Evolutionary conservation across 2,797 vertebrate genomes (phyloP).

Genomic region (Cuniculus paca): DNA sequence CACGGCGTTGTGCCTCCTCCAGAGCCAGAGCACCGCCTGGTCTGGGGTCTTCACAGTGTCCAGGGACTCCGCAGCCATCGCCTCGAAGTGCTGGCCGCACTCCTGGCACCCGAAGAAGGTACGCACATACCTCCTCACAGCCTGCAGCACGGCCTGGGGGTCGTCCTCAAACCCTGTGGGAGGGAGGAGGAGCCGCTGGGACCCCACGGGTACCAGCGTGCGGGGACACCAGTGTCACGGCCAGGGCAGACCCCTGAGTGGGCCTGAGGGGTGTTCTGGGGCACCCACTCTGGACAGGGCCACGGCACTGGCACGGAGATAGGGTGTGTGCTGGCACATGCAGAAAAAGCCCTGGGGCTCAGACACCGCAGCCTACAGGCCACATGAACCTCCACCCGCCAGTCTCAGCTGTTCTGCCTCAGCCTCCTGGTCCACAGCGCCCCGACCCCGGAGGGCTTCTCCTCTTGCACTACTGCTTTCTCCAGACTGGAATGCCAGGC

Average conservation of each 20-base stretch:
- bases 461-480: not conserved
- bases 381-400: rapidly evolving
- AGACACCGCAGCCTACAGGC: rapidly evolving
- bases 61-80: slow-evolving; percentile 91
- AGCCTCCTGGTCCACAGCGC: not conserved
- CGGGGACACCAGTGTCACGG: not conserved
- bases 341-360: not conserved
- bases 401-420: not conserved
- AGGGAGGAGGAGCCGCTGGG: not conserved
- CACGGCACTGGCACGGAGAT: not conserved
- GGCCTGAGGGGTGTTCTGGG: not conserved
- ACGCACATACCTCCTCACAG: slow-evolving; percentile 92
- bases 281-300: not conserved
- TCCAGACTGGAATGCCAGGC: not conserved
- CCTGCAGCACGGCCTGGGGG: slow-evolving; percentile 91
- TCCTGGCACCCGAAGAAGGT: slow-evolving; percentile 96
- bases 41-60: slow-evolving; percentile 88
- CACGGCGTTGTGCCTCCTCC: slow-evolving; percentile 96
- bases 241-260: not conserved
- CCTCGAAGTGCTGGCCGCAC: slow-evolving; percentile 94
- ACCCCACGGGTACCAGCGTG: too few relatives aligned
- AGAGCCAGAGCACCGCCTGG: slow-evolving; percentile 95
- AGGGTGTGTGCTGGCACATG: not conserved
- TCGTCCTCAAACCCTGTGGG: slow-evolving; percentile 90
- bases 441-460: not conserved